Percentiles rank a stretch among this genome's conserved stretches.
These are phyloP conservation scores for Ariopsis seemanni DNA, from an alignment of 2,113 vertebrate genomes.

Conservation along the genomic window DNA sequence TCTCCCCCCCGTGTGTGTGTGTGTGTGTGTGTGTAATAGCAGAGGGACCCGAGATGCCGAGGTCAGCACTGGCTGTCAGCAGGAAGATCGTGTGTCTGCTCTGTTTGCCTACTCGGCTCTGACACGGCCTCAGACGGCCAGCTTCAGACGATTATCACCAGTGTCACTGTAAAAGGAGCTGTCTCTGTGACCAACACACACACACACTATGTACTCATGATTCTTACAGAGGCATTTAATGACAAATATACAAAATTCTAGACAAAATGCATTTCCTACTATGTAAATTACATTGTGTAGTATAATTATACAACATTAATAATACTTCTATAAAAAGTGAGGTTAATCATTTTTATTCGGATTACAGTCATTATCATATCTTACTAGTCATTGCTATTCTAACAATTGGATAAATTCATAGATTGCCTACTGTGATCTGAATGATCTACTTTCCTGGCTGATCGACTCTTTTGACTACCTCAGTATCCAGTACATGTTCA, in stretches of 20 bases:
- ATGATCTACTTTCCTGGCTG: not conserved
- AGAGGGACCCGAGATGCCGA: conserved; percentile 60
- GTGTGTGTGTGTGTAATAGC: conserved; percentile 56
- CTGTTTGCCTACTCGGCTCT: conserved; percentile 55
- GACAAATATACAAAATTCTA: not conserved
- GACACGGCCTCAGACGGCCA: conserved; percentile 63
- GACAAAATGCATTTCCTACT: not conserved
- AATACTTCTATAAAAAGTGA: not conserved
- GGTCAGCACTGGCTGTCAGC: conserved; percentile 70
- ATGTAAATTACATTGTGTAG: not conserved
- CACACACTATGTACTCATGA: not conserved
- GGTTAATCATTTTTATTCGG: not conserved
- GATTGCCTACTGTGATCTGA: not conserved
- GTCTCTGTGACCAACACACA: conserved; percentile 55
- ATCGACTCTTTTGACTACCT: not conserved
- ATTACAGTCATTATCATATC: not conserved
- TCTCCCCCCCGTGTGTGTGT: not conserved
- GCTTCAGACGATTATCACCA: conserved; percentile 75
- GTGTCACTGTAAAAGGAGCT: conserved; percentile 70
- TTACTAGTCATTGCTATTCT: not conserved
- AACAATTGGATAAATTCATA: not conserved
- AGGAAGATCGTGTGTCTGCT: conserved; percentile 59
- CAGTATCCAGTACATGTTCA: not conserved
- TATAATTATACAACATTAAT: not conserved
- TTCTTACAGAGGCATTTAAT: conserved; percentile 1